Percentiles rank a stretch among this genome's conserved stretches.
phyloP scores from a whole-genome alignment of 1,140 invertebrate species.

The Gonioctena quinquepunctata region DNA sequence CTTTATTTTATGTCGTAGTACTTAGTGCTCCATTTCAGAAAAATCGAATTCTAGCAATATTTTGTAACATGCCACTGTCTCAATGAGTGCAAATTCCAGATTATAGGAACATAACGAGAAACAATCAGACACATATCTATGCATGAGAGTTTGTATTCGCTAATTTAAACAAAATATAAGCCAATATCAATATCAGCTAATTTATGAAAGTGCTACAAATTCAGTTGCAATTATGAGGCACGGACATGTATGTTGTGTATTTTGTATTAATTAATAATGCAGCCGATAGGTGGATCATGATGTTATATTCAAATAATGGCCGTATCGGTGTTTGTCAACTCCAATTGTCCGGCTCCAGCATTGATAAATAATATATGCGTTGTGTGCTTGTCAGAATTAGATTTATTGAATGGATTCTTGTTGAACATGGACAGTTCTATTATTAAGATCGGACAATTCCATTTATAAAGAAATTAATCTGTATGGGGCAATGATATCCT shows the following conservation, averaged over 20 bases:
- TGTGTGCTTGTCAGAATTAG: constrained; percentile 43
- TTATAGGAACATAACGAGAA: not conserved
- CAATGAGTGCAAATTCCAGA: not conserved
- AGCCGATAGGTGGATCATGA: constrained; percentile 47
- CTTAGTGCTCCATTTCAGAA: no score
- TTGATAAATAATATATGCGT: constrained; percentile 45
- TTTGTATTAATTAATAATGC: constrained; percentile 53
- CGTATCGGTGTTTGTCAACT: constrained; percentile 46
- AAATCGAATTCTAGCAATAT: no score
- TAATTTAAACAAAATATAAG: constrained; percentile 52
- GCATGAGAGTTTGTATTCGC: constrained; percentile 41
- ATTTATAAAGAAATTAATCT: not conserved
- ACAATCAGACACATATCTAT: not conserved
- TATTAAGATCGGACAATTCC: not conserved
- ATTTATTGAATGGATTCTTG: constrained; percentile 43
- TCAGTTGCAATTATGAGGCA: constrained; percentile 49
- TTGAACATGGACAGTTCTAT: constrained; percentile 31
- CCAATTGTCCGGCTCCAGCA: constrained; percentile 40
- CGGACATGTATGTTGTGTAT: constrained; percentile 49
- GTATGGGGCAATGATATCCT: not conserved
- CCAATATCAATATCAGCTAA: constrained; percentile 52
- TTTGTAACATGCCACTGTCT: no score
- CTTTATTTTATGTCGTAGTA: no score
- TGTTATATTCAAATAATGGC: constrained; percentile 49
- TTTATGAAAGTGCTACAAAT: constrained; percentile 52